Evolutionary conservation across 2,888 invertebrate species (phyloP).

Genomic region (Rhagophthalmus giganteus): DNA sequence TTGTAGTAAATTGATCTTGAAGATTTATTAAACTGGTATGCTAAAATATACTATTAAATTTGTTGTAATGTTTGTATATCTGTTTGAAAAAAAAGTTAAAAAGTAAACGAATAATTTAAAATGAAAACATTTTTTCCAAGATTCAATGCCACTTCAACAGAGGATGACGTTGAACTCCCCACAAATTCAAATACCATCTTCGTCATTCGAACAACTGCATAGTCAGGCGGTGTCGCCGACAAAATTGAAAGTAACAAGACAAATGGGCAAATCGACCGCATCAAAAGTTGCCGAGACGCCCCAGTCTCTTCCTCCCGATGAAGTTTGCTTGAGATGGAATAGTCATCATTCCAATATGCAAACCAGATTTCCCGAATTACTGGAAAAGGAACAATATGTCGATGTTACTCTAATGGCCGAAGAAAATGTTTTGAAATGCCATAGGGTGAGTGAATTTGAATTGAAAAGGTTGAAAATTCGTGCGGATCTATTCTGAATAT

Average conservation of each 20-base stretch:
- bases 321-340: constrained; percentile 60
- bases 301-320: constrained; percentile 37
- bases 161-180: constrained; percentile 27
- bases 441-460: constrained; percentile 50
- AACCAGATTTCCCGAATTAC: constrained; percentile 57
- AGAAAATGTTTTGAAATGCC: constrained; percentile 59
- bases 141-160: constrained; percentile 47
- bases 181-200: constrained; percentile 11
- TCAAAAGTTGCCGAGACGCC: constrained; percentile 12
- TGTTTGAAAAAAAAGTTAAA: no score
- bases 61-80: no score
- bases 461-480: background rate
- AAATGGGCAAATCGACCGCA: constrained; percentile 31
- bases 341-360: constrained; percentile 61
- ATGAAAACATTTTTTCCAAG: no score
- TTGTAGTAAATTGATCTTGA: no score
- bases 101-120: no score
- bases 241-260: constrained; percentile 49
- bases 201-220: constrained; percentile 33
- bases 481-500: no score
- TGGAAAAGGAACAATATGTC: constrained; percentile 59
- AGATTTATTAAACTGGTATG: no score
- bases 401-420: constrained; percentile 62
- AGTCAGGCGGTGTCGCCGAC: constrained; percentile 49
- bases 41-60: no score